phyloP scores from a whole-genome alignment of 2,888 invertebrate genomes.

The Leptopilina drosophilae region DNA sequence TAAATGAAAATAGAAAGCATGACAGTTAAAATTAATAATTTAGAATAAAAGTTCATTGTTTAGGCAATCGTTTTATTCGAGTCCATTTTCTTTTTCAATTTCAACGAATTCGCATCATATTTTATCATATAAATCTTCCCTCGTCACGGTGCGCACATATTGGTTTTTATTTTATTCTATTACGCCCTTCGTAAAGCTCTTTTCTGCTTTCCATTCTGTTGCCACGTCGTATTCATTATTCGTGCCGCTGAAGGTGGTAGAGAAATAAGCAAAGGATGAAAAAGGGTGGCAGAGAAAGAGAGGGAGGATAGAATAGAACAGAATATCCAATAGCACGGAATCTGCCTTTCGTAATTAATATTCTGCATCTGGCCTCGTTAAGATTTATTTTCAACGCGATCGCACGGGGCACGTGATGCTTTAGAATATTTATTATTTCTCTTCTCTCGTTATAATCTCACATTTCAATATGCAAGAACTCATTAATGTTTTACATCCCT shows the following conservation, averaged over 20 bases:
- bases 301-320: not conserved
- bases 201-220: slow-evolving; percentile 21
- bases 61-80: not conserved
- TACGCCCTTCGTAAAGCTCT: not conserved
- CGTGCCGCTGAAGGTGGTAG: not conserved
- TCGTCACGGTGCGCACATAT: slow-evolving; percentile 28
- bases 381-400: slow-evolving; percentile 37
- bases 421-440: slow-evolving; percentile 31
- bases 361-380: slow-evolving; percentile 40
- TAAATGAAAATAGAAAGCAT: no score
- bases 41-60: not conserved
- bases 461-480: slow-evolving; percentile 29
- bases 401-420: not conserved
- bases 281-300: not conserved
- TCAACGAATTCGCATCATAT: not conserved
- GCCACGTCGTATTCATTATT: slow-evolving; percentile 36
- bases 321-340: slow-evolving; percentile 38
- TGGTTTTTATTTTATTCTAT: slow-evolving; percentile 40
- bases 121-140: slow-evolving; percentile 19
- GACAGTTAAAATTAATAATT: no score
- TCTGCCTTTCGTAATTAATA: slow-evolving; percentile 36
- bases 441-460: slow-evolving; percentile 23
- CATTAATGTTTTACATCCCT: slow-evolving; percentile 20
- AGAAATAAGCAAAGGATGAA: slow-evolving; percentile 22
- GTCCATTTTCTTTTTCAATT: slow-evolving; percentile 1